Conservation (phyloP, 2,888 invertebrate genomes). For the Andrena haemorrhoa region DNA sequence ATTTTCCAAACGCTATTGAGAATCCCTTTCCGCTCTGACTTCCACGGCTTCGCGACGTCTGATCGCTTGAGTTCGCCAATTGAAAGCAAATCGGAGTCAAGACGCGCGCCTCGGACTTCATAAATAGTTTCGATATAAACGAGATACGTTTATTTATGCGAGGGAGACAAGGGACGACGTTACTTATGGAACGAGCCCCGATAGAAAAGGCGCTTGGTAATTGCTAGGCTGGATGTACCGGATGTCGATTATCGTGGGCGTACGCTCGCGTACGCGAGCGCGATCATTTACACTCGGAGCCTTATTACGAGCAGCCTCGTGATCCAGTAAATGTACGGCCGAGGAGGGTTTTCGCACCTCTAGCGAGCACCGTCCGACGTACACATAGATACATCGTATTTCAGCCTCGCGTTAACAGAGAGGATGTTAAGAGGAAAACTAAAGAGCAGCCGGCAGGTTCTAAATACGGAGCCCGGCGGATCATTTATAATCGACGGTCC, state of each 20-base stretch:
- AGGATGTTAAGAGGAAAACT: conserved; percentile 19
- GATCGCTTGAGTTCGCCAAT: background rate
- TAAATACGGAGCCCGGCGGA: conserved; percentile 30
- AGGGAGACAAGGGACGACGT: conserved; percentile 2
- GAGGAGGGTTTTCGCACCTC: conserved; percentile 43
- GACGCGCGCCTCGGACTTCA: background rate
- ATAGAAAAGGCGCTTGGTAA: conserved; percentile 46
- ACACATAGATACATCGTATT: conserved; percentile 26
- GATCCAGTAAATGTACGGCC: conserved; percentile 33
- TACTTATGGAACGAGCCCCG: conserved; percentile 17
- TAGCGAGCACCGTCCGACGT: conserved; percentile 4
- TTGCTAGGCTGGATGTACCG: conserved; percentile 45
- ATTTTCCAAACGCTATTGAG: background rate
- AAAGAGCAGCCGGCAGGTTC: conserved; percentile 21
- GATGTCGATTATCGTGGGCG: conserved; percentile 57
- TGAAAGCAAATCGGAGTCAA: background rate
- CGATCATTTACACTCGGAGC: conserved; percentile 33
- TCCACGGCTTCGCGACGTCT: background rate
- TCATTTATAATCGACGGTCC: conserved; percentile 30
- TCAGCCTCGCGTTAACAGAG: conserved; percentile 26
- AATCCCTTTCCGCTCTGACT: background rate
- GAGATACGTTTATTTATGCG: conserved; percentile 9
- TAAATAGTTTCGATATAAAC: conserved; percentile 14
- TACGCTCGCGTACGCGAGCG: conserved; percentile 26
- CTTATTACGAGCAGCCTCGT: conserved; percentile 39